phyloP scores from a whole-genome alignment of 2,113 vertebrate species.

The Sigmodon hispidus region DNA sequence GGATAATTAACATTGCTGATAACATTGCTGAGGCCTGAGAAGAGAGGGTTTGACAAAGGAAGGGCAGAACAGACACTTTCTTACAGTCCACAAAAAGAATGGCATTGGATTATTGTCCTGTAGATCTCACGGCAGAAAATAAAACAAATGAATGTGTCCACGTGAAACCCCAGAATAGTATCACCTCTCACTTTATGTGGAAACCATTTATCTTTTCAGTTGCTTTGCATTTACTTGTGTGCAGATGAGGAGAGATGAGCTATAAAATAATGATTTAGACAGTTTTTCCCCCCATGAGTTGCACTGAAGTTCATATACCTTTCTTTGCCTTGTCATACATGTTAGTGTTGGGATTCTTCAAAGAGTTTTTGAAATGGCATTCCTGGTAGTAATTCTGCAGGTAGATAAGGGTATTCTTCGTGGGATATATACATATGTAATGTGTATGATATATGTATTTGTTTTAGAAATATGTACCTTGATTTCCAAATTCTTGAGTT shows the following conservation, averaged over 20 bases:
- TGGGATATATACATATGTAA: neutral
- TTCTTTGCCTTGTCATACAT: neutral
- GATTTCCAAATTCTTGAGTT: neutral
- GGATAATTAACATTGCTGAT: conserved; percentile 83
- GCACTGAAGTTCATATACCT: neutral
- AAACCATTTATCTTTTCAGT: conserved; percentile 82
- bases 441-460: neutral
- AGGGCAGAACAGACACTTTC: conserved; percentile 56
- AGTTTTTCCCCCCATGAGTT: conserved; percentile 70
- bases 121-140: conserved; percentile 63
- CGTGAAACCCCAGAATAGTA: conserved; percentile 82
- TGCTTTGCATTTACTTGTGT: conserved; percentile 78
- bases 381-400: neutral
- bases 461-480: neutral
- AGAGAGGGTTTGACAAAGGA: conserved; percentile 71
- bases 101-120: conserved; percentile 55
- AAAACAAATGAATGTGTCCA: conserved; percentile 86
- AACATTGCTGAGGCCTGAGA: conserved; percentile 77
- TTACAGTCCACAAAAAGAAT: conserved; percentile 62
- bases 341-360: neutral
- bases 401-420: neutral
- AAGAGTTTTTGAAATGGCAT: neutral
- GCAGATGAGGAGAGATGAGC: conserved; percentile 74
- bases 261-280: conserved; percentile 73
- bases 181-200: conserved; percentile 74